A percentile compares a stretch with the other conserved stretches of the same genome.
phyloP scores from a whole-genome alignment of 2,113 vertebrate genomes.

The Cyanistes caeruleus region DNA sequence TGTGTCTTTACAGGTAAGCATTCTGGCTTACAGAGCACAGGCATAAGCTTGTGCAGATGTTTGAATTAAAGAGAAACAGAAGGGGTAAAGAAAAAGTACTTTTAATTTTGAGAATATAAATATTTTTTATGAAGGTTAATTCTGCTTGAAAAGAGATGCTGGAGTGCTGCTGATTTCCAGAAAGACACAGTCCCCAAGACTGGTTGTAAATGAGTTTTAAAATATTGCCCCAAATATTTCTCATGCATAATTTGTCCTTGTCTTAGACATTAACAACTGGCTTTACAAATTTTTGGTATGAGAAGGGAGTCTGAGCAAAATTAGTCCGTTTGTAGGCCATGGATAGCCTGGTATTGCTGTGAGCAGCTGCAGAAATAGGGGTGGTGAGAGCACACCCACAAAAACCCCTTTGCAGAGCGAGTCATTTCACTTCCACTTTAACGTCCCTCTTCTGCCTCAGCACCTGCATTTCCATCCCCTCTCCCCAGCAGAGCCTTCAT shows the following conservation, averaged over 20 bases:
- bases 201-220: background rate
- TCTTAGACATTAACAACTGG: background rate
- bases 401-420: background rate
- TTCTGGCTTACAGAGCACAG: background rate
- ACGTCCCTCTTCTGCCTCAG: background rate
- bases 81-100: background rate
- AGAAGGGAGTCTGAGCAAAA: background rate
- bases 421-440: background rate
- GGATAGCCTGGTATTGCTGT: background rate
- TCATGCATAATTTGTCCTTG: background rate
- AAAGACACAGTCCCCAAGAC: background rate
- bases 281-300: background rate
- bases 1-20: background rate
- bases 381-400: background rate
- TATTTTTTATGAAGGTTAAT: background rate
- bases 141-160: background rate
- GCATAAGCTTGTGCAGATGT: background rate
- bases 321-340: background rate
- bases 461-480: background rate
- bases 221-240: background rate
- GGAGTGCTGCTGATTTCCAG: background rate
- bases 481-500: fast-evolving
- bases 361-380: background rate
- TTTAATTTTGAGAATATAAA: background rate
- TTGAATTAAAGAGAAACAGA: background rate